Base-by-base conservation (phyloP, 2,797 vertebrate genomes). In the Galagoides demidoff region DNA sequence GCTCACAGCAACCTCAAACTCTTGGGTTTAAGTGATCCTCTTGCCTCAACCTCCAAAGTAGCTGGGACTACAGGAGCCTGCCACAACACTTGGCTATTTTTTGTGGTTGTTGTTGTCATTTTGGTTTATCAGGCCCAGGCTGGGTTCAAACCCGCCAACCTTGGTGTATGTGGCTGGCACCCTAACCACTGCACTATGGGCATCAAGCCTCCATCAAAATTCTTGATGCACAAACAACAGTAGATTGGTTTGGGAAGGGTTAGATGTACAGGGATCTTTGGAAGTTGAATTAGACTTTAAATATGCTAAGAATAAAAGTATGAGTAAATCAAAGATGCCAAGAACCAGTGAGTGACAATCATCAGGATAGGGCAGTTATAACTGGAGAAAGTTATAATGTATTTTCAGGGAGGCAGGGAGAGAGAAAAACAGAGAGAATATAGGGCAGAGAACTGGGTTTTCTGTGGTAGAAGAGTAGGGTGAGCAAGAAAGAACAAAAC, bases 211-310 rank as follows among this genome's bases (percentile, higher is more conserved):
- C 25, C 45, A 79, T 0, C 55, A 61, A 77, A 68, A 77, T 14
- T 77, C 5, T 16, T 59, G 23, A 66, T 39, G 43, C 43, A 43
- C 8, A 39, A 34, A 37, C 66, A 34, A 37, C 7, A 22, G 29
- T 52, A 49, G 55, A 29, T 37, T 37, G n/a, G 20, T 71, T 94
- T 79, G 7, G 59, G 63, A 77, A 78, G 16, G 16, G 19, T 59
- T 31, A 76, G 25, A 16, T 37, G 0, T 37, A 68, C 61, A 79
- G 23, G 39, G 49, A 76, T 70, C 37, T 84, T 76, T 70, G 61
- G 77, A 92, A 49, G 79, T 88, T 64, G 66, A 84, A 34, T 90
- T 79, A 2, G 1, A 76, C 63, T 94, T 87, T 94, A 81, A 84
- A 79, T 19, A 61, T 0, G 37, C 39, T 0, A 22, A 70, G 27